Evolutionary conservation across 2,113 vertebrate genomes (phyloP), one percentile per base, ranked within the genome.

Genomic region (Chauna torquata): DNA sequence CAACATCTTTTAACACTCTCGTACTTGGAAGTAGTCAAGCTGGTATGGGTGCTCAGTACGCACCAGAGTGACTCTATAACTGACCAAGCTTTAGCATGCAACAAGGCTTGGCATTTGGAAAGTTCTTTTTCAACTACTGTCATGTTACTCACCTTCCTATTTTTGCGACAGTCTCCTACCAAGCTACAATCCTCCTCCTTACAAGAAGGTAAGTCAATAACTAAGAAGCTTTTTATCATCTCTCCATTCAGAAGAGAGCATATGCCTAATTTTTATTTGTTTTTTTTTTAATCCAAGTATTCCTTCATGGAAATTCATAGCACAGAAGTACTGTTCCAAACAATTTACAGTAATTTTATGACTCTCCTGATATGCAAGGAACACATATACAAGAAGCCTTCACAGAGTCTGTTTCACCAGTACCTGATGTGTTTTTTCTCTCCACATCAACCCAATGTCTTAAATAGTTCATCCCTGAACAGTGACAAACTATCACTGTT

Each of bases 221-320:
- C 38, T n/a, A 32, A 81, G 74, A 8, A 78, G 24, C 13, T 84
- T 74, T 62, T 8, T 13, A 34, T 45, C 8, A 52, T 70, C 36
- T 52, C 57, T 77, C 22, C 72, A 5, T 72, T 68, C 40, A 80
- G 58, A 83, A 34, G 1, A 81, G 2, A 62, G 4, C 12, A 34
- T 7, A 55, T 11, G 34, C 3, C 10, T 42, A 2, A 2, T 24
- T 1, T 5, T 28, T n/a, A 32, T 57, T 15, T 15, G 16, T 36
- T n/a, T 24, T 45, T 34, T 25, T 49, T 49, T 16, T 6, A 54
- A 40, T 30, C n/a, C 27, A 52, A 11, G 4, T 42, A 7, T 8
- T 82, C 9, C 44, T n/a, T 32, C 8, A 34, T 19, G 16, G 14
- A 91, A 83, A 65, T 12, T 24, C 23, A 38, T 3, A 90, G 11